A percentile compares a stretch with the other conserved stretches of the same genome.
Conservation (phyloP, 1,140 invertebrate species). For the Aphaenogaster ashmeadi region DNA sequence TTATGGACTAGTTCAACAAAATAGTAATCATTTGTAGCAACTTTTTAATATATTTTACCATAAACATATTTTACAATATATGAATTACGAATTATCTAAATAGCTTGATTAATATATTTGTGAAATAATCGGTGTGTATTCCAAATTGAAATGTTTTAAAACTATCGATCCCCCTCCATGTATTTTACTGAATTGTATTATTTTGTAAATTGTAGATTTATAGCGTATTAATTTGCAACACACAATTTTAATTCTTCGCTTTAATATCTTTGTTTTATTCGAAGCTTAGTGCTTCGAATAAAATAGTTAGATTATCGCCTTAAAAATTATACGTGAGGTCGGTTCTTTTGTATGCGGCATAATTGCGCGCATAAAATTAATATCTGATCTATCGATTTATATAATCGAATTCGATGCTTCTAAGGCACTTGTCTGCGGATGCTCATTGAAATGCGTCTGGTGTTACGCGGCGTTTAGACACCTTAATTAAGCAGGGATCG, state of each 20-base stretch:
- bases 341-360: not conserved
- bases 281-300: not conserved
- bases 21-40: not conserved
- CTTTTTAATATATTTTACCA: not conserved
- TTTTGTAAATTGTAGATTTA: not conserved
- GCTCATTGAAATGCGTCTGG: conserved; percentile 43
- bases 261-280: not conserved
- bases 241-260: not conserved
- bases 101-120: not conserved
- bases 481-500: conserved; percentile 64
- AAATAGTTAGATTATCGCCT: not conserved
- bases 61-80: conserved; percentile 6
- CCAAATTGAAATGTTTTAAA: not conserved
- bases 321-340: not conserved
- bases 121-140: not conserved
- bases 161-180: not conserved
- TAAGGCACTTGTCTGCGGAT: not conserved
- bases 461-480: conserved; percentile 58
- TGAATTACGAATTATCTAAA: not conserved
- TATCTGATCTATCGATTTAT: not conserved
- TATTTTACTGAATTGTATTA: not conserved
- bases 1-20: not conserved
- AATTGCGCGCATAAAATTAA: not conserved
- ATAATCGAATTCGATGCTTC: conserved; percentile 23
- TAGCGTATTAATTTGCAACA: not conserved